These are phyloP conservation scores for Heliconius ethilla DNA, from an alignment of 2,888 invertebrate species.

Conservation along the genomic window DNA sequence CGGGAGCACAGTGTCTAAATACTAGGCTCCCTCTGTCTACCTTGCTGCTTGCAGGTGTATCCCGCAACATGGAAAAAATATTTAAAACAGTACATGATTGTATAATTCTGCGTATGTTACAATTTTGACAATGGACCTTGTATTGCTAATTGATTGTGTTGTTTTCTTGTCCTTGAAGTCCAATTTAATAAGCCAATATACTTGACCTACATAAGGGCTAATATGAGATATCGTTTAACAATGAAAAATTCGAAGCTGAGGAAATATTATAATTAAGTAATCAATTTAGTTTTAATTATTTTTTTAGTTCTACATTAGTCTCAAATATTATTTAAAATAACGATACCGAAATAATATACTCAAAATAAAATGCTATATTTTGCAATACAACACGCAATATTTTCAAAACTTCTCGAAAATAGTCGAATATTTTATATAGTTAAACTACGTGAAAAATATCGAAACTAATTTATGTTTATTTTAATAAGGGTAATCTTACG, in stretches of 20 bases:
- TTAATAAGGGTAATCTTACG: no score
- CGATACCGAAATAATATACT: background rate
- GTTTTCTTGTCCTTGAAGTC: conserved; percentile 22
- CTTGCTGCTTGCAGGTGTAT: no score
- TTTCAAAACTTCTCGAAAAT: background rate
- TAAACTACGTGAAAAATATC: background rate
- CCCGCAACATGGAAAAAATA: background rate
- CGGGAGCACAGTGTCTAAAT: no score
- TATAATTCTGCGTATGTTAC: background rate
- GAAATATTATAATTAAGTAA: background rate
- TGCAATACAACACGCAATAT: background rate
- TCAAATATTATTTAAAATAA: background rate
- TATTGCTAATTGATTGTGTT: background rate
- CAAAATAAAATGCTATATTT: background rate
- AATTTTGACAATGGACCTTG: background rate
- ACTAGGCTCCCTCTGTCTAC: no score
- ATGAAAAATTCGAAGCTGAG: background rate
- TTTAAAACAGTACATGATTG: background rate
- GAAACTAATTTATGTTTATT: no score
- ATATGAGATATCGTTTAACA: background rate
- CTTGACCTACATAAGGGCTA: conserved; percentile 2
- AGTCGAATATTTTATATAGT: background rate
- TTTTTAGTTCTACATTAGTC: no score
- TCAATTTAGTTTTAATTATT: no score
- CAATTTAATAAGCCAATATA: conserved; percentile 3